Evolutionary conservation across 2,888 invertebrate species (phyloP).

Genomic region (Branchellion lobata): DNA sequence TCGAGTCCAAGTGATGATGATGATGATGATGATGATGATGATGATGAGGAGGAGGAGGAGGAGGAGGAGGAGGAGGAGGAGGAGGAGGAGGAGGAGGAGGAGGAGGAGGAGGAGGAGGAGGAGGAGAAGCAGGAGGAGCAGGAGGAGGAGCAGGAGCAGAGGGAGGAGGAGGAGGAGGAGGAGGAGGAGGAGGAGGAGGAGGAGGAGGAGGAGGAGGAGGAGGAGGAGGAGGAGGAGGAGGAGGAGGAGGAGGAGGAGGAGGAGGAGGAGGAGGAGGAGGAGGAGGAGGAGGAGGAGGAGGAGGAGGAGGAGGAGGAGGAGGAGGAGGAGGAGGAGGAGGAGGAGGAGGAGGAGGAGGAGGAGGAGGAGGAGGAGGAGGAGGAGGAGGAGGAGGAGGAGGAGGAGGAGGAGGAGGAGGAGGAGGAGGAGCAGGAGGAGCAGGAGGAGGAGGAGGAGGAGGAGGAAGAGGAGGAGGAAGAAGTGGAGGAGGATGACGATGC

Average conservation of each 20-base stretch:
- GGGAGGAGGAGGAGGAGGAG: not conserved
- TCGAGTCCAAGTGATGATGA: slow-evolving; percentile 72
- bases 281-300: slow-evolving; percentile 70
- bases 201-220: not conserved
- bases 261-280: slow-evolving; percentile 64
- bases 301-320: slow-evolving; percentile 63
- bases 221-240: not conserved
- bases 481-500: not conserved
- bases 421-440: no score
- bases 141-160: not conserved
- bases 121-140: no score
- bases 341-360: not conserved
- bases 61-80: slow-evolving; percentile 65
- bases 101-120: not conserved
- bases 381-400: not conserved
- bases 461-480: not conserved
- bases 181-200: no score
- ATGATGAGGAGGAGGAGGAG: slow-evolving; percentile 72
- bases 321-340: no score
- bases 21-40: slow-evolving; percentile 58
- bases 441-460: not conserved
- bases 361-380: no score
- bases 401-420: not conserved
- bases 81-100: no score
- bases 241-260: not conserved